Evolutionary conservation across 2,113 vertebrate genomes (phyloP).

Genomic region (Charina bottae): DNA sequence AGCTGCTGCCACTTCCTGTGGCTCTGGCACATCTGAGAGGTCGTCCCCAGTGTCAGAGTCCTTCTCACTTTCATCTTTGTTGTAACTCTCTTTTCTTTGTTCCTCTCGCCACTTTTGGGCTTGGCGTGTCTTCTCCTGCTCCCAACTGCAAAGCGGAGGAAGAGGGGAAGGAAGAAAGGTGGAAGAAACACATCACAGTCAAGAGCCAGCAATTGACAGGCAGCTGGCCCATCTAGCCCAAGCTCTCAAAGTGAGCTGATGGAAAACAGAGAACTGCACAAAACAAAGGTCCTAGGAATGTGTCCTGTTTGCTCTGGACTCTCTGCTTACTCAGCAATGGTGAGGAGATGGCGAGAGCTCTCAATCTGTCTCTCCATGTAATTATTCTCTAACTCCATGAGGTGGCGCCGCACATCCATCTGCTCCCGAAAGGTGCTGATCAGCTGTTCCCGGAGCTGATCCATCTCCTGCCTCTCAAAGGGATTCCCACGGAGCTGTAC

Average conservation of each 20-base stretch:
- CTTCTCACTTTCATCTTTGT: conserved; percentile 86
- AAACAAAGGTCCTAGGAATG: too few relatives aligned
- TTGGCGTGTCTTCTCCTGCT: conserved; percentile 78
- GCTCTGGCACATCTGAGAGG: conserved; percentile 78
- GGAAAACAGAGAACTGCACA: not conserved
- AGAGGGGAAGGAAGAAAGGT: conserved; percentile 12
- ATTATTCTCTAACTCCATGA: conserved; percentile 87
- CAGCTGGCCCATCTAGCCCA: not conserved
- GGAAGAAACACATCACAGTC: rapidly evolving
- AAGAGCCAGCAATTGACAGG: not conserved
- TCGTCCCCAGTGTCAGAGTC: conserved; percentile 83
- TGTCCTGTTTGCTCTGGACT: rapidly evolving
- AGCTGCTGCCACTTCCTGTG: conserved; percentile 79
- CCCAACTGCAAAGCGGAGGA: conserved; percentile 76
- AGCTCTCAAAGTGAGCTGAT: not conserved
- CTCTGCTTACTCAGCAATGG: conserved; percentile 80
- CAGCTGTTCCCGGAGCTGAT: conserved; percentile 83
- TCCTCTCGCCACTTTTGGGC: conserved; percentile 82
- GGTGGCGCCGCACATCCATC: conserved; percentile 82
- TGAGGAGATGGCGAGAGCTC: conserved; percentile 84
- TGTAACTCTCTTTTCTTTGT: conserved; percentile 78
- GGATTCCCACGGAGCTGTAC: conserved; percentile 82
- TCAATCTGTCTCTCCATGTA: conserved; percentile 86
- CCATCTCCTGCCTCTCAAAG: conserved; percentile 78
- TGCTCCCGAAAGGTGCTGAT: conserved; percentile 84